Base-by-base conservation (phyloP, 2,888 invertebrate genomes). In the Philhelius pedissequus region DNA sequence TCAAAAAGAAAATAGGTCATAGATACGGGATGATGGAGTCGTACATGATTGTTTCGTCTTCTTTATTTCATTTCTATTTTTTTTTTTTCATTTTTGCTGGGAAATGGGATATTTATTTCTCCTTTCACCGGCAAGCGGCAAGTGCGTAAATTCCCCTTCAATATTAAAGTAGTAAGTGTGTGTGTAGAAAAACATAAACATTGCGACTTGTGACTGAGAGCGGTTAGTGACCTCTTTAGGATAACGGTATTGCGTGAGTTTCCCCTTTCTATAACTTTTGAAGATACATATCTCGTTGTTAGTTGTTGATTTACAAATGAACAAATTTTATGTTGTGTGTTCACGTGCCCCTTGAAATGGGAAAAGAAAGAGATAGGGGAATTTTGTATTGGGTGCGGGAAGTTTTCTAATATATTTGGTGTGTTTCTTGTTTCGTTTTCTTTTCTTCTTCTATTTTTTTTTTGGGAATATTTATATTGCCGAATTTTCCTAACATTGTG, bases 1-100 rank as follows among this genome's bases (percentile, higher is more conserved):
- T 87, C 60, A 45, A 20, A 62, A 58, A 62, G 87, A 88, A 90
- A 90, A 89, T 90, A 89, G 90, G 90, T 90, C 90, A 62, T 43
- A 90, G 75, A 70, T 75, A 84, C 80, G 84, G 71, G 71, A 84
- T 76, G 66, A 58, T 30, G 62, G 62, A 68, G 75, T 54, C 56
- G 66, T 66, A 66, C 15, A 48, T 32, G 20, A 8, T 66, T 7
- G 27, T 60, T 66, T 74, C 62, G 13, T 32, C 20, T 62, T 58
- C 38, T 27, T 45, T 20, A 18, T 52, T 58, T 40, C 18, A 43
- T 20, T 35, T 27, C 25, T 22, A 32, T 69, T 50, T 52, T 20
- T 35, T 27, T n/a, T 22, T 40, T 69, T 50, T 27, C 18, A 13
- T 60, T 27, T 27, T 6, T 13, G 25, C 4, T n/a, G 20, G 13